Base-by-base conservation (phyloP, 2,888 invertebrate species). In the Euplagia quadripunctaria region DNA sequence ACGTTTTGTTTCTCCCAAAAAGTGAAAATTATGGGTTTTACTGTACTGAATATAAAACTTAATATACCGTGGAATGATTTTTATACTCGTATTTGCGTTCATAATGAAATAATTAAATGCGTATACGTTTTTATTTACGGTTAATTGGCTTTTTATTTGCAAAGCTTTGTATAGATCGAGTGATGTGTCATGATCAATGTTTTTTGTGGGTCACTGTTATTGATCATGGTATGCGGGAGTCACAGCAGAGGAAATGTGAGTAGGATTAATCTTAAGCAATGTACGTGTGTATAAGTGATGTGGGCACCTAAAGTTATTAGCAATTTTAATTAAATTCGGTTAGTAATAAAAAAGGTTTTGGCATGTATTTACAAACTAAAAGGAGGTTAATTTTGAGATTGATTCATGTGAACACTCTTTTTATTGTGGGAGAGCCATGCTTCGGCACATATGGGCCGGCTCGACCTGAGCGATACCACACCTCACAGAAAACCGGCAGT, bases 21-120 rank as follows among this genome's bases (percentile, higher is more conserved):
- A 73, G 79, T 70, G 68, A 79, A 82, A 64, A 79, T 82, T 76
- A 80, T 83, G 77, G 76, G 77, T 70, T 72, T n/a, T 72, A 71
- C 70, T 82, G 81, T 81, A 79, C 79, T 72, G 70, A 73, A 78
- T 76, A 81, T 77, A 71, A 71, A 68, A 65, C 49, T 67, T 77
- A 77, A 80, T 72, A 75, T 71, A 72, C 70, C 67, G 70, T 70
- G 63, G 68, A 75, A 71, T 71, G 7, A 51, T 73, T 82, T 81
- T 82, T 31, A 83, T 75, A 31, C 68, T 71, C 66, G 17, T 31
- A 61, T 73, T 76, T 76, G 58, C 63, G 52, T 78, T 77, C 68
- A 66, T 9, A 70, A 82, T 78, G 66, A 71, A 80, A 78, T 73
- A 73, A 83, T 83, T 77, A 77, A 82, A 77, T n/a, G 66, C 70